A percentile compares a stretch with the other conserved stretches of the same genome.
Conservation (phyloP, 2,113 vertebrate species). For the Columba janthina region DNA sequence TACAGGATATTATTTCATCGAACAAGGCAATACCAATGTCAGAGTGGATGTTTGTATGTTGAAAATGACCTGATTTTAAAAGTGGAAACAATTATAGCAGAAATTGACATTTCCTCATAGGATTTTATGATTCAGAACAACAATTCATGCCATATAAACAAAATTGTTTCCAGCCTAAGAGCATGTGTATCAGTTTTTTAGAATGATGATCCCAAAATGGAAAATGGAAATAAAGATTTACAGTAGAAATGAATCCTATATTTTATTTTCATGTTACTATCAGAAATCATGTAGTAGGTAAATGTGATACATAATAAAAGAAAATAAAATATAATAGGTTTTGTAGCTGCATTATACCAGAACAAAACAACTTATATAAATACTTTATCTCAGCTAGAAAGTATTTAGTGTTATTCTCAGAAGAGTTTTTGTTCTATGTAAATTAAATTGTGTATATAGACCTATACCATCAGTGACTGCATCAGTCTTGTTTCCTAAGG, state of each 20-base stretch:
- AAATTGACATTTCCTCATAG: background rate
- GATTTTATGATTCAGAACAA: constrained; percentile 49
- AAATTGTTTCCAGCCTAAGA: constrained; percentile 12
- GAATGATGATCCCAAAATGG: background rate
- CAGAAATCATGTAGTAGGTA: background rate
- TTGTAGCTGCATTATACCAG: background rate
- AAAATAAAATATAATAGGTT: background rate
- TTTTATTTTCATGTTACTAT: background rate
- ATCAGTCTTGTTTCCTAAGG: background rate
- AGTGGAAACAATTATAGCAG: constrained; percentile 8
- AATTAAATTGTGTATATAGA: background rate
- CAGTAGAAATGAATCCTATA: background rate
- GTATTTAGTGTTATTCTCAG: background rate
- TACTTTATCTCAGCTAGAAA: constrained; percentile 4
- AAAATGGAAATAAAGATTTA: background rate
- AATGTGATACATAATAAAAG: background rate
- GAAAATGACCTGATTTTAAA: background rate
- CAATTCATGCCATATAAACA: constrained; percentile 14
- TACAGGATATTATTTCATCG: background rate
- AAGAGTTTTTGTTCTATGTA: background rate
- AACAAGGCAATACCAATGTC: background rate
- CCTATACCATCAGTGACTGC: background rate
- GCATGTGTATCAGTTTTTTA: background rate
- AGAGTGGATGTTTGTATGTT: background rate
- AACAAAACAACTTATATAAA: background rate